These are phyloP conservation scores for Eupithecia inturbata DNA, from an alignment of 2,888 invertebrate species.

Conservation along the genomic window DNA sequence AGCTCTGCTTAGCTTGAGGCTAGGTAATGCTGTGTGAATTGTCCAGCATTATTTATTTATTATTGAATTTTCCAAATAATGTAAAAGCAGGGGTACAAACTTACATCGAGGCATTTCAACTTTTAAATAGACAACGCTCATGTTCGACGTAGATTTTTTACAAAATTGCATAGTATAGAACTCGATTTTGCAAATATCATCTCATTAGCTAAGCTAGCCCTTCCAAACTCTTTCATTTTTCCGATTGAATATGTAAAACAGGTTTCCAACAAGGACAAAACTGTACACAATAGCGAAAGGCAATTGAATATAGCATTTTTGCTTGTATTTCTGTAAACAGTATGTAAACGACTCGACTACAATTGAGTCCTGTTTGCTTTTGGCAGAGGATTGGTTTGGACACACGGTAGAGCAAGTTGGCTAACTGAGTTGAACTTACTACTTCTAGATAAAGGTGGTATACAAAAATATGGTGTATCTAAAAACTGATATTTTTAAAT, in stretches of 20 bases:
- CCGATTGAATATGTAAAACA: conserved; percentile 31
- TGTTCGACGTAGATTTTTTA: not conserved
- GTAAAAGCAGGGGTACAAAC: no score
- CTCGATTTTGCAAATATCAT: not conserved
- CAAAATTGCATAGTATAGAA: not conserved
- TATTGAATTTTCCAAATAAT: no score
- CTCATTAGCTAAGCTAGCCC: conserved; percentile 6
- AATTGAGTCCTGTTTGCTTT: conserved; percentile 71
- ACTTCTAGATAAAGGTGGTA: no score
- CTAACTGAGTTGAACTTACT: conserved; percentile 25
- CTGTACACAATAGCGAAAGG: conserved; percentile 49
- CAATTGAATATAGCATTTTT: conserved; percentile 59
- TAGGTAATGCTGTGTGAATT: no score
- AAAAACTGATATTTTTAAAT: no score
- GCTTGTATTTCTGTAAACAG: conserved; percentile 76
- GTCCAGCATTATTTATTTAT: no score
- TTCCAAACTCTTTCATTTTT: not conserved
- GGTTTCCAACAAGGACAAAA: conserved; percentile 41
- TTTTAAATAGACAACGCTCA: not conserved
- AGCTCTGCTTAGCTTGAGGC: no score
- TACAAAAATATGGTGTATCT: no score
- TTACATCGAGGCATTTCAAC: not conserved
- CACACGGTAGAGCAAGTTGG: conserved; percentile 44
- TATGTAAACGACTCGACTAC: conserved; percentile 77
- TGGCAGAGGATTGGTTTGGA: conserved; percentile 60